These are phyloP conservation scores for Corythornis madagascariensis DNA, from an alignment of 2,113 vertebrate genomes.

Conservation along the genomic window DNA sequence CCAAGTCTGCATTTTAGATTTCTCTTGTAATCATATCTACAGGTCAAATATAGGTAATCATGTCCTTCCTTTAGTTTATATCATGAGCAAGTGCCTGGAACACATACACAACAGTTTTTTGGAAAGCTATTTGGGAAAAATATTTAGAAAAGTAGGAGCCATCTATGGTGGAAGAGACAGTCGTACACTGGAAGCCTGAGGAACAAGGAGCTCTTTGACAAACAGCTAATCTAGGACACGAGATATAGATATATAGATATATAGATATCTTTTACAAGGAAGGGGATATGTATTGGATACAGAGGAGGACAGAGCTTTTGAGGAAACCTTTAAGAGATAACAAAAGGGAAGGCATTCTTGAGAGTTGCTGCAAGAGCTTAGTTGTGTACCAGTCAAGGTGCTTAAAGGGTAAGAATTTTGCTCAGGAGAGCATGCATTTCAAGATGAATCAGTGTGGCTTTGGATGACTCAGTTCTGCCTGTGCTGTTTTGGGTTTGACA, in stretches of 20 bases:
- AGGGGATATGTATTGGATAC: neutral
- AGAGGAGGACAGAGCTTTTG: neutral
- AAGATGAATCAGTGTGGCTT: neutral
- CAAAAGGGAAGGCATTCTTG: neutral
- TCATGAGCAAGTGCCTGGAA: neutral
- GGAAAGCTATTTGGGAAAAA: neutral
- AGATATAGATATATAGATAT: no score
- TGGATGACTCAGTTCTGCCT: neutral
- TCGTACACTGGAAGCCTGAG: neutral
- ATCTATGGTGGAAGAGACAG: neutral
- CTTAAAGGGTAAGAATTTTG: neutral
- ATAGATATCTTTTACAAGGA: neutral
- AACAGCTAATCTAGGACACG: neutral
- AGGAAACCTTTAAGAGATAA: neutral
- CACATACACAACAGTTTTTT: neutral
- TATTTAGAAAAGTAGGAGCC: neutral
- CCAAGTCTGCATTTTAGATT: neutral
- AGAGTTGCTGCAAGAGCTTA: neutral
- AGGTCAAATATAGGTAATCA: neutral
- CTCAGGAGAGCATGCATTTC: neutral
- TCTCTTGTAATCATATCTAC: neutral
- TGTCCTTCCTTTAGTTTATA: neutral
- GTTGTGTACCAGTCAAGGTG: neutral
- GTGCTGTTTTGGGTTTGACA: neutral
- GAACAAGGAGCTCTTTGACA: neutral